phyloP scores from a whole-genome alignment of 1,140 invertebrate species.

The Harlomillsia oculata region DNA sequence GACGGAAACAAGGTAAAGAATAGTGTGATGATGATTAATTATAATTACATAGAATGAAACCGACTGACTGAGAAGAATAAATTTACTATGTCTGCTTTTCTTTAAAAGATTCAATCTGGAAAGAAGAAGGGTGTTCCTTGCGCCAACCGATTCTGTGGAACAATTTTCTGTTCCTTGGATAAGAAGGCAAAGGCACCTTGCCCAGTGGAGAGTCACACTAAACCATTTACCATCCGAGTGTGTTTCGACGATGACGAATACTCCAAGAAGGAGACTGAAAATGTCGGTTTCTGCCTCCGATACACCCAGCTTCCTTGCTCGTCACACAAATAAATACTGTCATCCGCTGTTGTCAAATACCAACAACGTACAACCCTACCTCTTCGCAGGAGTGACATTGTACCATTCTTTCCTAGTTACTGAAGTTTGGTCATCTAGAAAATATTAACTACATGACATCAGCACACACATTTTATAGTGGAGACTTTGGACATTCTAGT shows the following conservation, averaged over 20 bases:
- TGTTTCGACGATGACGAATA: conserved; percentile 37
- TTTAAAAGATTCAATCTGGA: conserved; percentile 34
- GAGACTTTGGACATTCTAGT: conserved; percentile 4
- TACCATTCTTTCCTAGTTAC: too few species aligned
- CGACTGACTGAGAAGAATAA: not conserved
- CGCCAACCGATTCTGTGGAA: conserved; percentile 36
- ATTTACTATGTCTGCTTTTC: not conserved
- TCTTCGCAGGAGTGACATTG: too few species aligned
- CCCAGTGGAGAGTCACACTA: conserved; percentile 36
- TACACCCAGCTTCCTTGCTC: conserved; percentile 36
- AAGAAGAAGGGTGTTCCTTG: conserved; percentile 37
- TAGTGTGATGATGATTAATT: not conserved
- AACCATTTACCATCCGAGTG: conserved; percentile 36
- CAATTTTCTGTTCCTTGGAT: conserved; percentile 36
- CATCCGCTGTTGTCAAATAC: not conserved
- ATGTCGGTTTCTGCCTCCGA: conserved; percentile 36
- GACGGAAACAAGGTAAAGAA: conserved; percentile 36
- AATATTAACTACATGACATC: too few species aligned
- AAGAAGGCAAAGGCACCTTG: conserved; percentile 36
- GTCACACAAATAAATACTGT: conserved; percentile 24
- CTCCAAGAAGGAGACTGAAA: conserved; percentile 35
- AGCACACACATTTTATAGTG: too few species aligned
- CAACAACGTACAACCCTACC: too few species aligned
- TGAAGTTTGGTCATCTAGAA: too few species aligned
- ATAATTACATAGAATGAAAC: not conserved